phyloP scores from a whole-genome alignment of 2,797 vertebrate genomes.

The Cercopithecus diana region DNA sequence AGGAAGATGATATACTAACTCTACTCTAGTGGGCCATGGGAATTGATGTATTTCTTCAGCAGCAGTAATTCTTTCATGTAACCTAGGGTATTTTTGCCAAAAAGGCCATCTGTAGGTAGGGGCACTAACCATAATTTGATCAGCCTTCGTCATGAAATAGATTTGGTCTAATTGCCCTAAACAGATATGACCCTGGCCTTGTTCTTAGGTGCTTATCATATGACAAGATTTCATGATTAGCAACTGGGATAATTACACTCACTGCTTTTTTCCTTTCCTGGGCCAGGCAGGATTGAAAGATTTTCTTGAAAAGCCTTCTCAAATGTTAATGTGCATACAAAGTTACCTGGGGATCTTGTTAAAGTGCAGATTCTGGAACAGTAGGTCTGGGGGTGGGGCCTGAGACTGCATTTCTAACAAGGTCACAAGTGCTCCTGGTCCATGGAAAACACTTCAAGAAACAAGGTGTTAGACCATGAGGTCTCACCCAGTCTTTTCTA shows the following conservation, averaged over 20 bases:
- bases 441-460: not conserved
- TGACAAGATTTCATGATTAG: conserved; percentile 9
- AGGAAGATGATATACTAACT: conserved; percentile 16
- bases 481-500: not conserved
- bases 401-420: conserved; percentile 26
- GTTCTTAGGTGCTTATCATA: conserved; percentile 27
- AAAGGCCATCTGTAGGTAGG: not conserved
- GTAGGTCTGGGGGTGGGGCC: not conserved
- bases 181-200: not conserved
- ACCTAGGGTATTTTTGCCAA: conserved; percentile 1
- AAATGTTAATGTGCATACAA: conserved; percentile 16
- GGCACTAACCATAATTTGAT: not conserved
- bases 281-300: not conserved
- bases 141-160: not conserved
- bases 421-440: not conserved
- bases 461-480: not conserved
- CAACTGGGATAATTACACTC: conserved; percentile 22
- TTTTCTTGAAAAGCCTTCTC: conserved; percentile 33
- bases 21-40: not conserved
- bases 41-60: not conserved
- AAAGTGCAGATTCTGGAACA: not conserved
- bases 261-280: not conserved
- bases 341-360: not conserved
- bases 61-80: conserved; percentile 8
- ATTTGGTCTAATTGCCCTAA: not conserved